A percentile compares a stretch with the other conserved stretches of the same genome.
phyloP scores from a whole-genome alignment of 2,888 invertebrate genomes.

The Sialis lutaria region DNA sequence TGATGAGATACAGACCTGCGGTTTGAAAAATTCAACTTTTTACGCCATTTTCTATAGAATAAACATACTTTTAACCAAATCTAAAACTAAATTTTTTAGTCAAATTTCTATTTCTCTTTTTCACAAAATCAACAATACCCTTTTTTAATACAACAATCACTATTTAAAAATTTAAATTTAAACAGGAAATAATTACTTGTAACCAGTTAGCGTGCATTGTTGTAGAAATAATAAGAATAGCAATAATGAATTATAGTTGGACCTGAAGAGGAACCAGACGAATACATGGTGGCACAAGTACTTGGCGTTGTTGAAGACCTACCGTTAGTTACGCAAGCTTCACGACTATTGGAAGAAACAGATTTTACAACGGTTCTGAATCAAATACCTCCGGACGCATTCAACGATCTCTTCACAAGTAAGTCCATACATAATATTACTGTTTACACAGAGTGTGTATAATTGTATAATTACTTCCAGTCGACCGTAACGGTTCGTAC shows the following conservation, averaged over 20 bases:
- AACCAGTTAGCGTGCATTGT: no score
- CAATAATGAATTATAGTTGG: conserved; percentile 7
- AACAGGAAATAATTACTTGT: no score
- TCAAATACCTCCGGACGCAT: conserved; percentile 64
- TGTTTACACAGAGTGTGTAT: neutral
- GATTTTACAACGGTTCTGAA: conserved; percentile 64
- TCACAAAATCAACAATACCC: no score
- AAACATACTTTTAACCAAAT: no score
- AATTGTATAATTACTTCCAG: conserved; percentile 20
- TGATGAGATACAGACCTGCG: no score
- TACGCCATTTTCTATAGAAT: no score
- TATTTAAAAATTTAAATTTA: no score
- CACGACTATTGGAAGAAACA: conserved; percentile 47
- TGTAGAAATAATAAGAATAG: no score
- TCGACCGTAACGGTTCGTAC: conserved; percentile 52
- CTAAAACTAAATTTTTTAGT: no score
- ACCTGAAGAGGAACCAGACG: conserved; percentile 23
- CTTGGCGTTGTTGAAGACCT: conserved; percentile 37
- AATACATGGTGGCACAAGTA: conserved; percentile 39
- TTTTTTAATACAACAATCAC: no score
- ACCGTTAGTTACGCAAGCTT: conserved; percentile 45
- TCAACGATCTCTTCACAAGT: conserved; percentile 67
- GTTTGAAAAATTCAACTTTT: no score
- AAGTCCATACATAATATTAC: conserved; percentile 13
- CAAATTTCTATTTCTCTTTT: no score